Conservation (phyloP, 2,113 vertebrate species). For the Castor canadensis region DNA sequence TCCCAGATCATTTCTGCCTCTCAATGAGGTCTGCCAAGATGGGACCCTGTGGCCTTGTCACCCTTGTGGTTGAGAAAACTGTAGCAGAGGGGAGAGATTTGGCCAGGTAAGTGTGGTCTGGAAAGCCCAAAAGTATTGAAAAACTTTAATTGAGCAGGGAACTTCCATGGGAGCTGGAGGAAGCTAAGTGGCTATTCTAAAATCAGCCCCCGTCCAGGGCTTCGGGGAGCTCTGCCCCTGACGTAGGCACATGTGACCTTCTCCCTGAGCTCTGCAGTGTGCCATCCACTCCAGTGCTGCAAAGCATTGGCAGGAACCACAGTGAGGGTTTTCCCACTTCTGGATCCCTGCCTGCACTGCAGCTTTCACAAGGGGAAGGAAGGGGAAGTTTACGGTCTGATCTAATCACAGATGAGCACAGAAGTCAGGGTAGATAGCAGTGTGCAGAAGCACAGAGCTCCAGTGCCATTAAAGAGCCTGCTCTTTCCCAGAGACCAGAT, state of each 20-base stretch:
- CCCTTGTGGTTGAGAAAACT: background rate
- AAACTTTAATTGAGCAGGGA: background rate
- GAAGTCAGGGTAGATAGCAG: background rate
- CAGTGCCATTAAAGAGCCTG: background rate
- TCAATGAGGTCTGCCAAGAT: background rate
- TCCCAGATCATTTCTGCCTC: background rate
- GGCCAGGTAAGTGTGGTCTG: background rate
- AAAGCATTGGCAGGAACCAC: slow-evolving; percentile 58
- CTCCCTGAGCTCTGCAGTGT: background rate
- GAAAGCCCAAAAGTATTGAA: background rate
- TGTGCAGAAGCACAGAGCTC: background rate
- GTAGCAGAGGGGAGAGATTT: background rate
- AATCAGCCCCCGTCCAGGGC: accelerated
- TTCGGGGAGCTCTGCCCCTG: background rate
- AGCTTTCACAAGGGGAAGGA: slow-evolving; percentile 63
- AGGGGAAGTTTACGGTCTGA: slow-evolving; percentile 41
- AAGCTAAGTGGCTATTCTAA: background rate
- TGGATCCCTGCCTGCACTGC: slow-evolving; percentile 76
- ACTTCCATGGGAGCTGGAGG: background rate
- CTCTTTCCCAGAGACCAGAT: background rate
- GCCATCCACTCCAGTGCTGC: background rate
- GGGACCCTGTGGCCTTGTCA: background rate
- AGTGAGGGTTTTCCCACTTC: slow-evolving; percentile 37
- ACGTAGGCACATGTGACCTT: too few species aligned
- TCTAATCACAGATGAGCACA: slow-evolving; percentile 53